Evolutionary conservation across 1,140 invertebrate genomes (phyloP).

Genomic region (Papilio xuthus): DNA sequence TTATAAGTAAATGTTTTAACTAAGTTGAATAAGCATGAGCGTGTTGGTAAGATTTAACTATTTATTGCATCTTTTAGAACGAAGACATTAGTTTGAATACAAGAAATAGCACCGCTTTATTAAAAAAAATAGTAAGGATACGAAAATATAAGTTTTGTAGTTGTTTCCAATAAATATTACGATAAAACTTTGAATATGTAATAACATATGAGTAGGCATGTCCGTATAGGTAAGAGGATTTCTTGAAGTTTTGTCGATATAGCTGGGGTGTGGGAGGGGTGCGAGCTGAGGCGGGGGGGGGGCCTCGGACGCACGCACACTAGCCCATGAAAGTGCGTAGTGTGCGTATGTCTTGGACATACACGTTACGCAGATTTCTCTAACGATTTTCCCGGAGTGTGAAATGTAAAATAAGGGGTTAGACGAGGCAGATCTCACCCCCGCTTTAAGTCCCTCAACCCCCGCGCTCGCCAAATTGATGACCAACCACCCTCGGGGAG

Average conservation of each 20-base stretch:
- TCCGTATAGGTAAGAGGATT: conserved; percentile 74
- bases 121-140: not conserved
- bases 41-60: no score
- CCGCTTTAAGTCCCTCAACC: conserved; percentile 44
- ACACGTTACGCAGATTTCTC: conserved; percentile 80
- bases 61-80: no score
- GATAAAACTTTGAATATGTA: conserved; percentile 18
- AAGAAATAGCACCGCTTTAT: no score
- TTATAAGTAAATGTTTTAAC: no score
- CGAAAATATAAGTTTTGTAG: not conserved
- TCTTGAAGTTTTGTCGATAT: conserved; percentile 79
- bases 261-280: conserved; percentile 45
- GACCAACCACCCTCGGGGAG: conserved; percentile 74
- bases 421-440: conserved; percentile 68
- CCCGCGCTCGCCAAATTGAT: conserved; percentile 73
- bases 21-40: no score
- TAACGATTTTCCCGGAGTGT: conserved; percentile 81
- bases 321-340: conserved; percentile 44
- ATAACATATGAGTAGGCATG: conserved; percentile 43
- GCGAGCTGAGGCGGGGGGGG: conserved; percentile 56
- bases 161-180: not conserved
- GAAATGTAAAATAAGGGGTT: conserved; percentile 82
- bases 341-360: conserved; percentile 76
- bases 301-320: conserved; percentile 63
- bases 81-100: not conserved